These are phyloP conservation scores for Megastigmus dorsalis DNA, from an alignment of 2,888 invertebrate genomes.

Conservation along the genomic window DNA sequence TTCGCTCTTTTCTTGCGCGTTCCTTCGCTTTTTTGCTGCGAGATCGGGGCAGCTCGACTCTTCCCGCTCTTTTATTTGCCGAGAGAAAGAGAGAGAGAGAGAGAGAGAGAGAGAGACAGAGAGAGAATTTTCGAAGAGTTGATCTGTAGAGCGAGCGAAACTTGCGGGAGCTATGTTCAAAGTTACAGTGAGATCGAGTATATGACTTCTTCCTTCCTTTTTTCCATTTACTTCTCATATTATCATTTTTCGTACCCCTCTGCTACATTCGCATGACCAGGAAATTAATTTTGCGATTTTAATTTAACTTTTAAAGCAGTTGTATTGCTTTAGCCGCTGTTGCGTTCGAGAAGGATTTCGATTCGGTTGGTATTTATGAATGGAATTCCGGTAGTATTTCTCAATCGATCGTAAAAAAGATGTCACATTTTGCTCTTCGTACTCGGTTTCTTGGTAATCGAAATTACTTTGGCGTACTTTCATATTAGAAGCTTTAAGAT, in stretches of 20 bases:
- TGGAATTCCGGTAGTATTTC: too few species aligned
- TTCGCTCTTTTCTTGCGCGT: not conserved
- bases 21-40: not conserved
- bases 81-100: not conserved
- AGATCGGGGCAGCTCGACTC: not conserved
- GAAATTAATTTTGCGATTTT: conserved; percentile 24
- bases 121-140: conserved; percentile 19
- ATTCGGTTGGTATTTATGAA: too few species aligned
- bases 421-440: too few species aligned
- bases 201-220: not conserved
- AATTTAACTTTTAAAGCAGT: conserved; percentile 31
- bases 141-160: not conserved
- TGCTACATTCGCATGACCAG: not conserved
- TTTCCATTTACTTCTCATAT: not conserved
- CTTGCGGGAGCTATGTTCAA: not conserved
- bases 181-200: conserved; percentile 2
- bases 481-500: too few species aligned
- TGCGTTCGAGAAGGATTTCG: too few species aligned
- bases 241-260: not conserved
- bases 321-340: too few species aligned
- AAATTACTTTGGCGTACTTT: too few species aligned
- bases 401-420: too few species aligned
- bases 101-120: not conserved
- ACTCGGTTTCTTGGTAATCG: too few species aligned
- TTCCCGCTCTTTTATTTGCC: not conserved